phyloP scores from a whole-genome alignment of 2,888 invertebrate species.

The Griposia aprilina region DNA sequence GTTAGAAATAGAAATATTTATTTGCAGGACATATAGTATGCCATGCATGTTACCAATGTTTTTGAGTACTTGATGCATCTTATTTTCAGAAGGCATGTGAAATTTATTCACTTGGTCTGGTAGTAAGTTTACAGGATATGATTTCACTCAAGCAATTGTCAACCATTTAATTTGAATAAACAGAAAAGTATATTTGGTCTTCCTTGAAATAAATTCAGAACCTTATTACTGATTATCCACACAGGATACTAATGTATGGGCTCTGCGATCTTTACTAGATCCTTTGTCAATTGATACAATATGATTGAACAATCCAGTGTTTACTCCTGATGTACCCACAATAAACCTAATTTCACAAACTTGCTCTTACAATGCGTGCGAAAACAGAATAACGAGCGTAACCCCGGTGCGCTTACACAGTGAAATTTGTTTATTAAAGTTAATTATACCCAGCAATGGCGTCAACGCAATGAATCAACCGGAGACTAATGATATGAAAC shows the following conservation, averaged over 20 bases:
- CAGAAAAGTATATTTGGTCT: not conserved
- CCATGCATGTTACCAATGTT: not conserved
- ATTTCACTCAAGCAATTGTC: not conserved
- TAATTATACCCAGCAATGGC: conserved; percentile 73
- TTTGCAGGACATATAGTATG: not conserved
- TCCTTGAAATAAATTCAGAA: not conserved
- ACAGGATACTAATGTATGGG: not conserved
- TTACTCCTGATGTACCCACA: not conserved
- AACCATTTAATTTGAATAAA: not conserved
- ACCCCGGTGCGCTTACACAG: conserved; percentile 27
- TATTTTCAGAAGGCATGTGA: not conserved
- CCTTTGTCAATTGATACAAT: not conserved
- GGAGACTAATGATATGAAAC: conserved; percentile 50
- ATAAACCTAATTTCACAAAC: conserved; percentile 40
- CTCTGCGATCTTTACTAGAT: not conserved
- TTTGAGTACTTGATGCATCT: not conserved
- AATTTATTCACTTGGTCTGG: not conserved
- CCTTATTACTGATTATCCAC: not conserved
- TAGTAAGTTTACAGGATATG: not conserved
- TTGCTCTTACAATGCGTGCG: conserved; percentile 22
- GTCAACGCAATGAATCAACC: conserved; percentile 75
- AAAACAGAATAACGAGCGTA: conserved; percentile 40
- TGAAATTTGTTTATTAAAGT: conserved; percentile 68
- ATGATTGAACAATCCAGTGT: conserved; percentile 1
- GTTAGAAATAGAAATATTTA: not conserved